Evolutionary conservation across 1,140 invertebrate genomes (phyloP), one percentile per base, ranked within the genome.

Genomic region (Drosophila rhopaloa): DNA sequence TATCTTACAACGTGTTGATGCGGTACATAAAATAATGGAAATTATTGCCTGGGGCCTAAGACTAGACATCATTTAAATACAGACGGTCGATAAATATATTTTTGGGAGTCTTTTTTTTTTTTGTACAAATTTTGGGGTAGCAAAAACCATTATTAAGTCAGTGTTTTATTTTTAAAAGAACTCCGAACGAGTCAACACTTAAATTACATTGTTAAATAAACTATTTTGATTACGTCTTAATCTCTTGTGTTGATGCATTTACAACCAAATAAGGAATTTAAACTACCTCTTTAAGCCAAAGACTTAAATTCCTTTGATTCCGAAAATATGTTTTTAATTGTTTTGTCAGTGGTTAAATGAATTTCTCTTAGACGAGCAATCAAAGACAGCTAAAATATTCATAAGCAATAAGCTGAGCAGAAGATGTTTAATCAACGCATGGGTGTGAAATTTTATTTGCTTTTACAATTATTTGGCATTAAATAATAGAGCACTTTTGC

Each of bases 1-100:
- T 82, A 76, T 82, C 77, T 76, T 76, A 82, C 83, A 88, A 82
- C 79, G 83, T 85, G 82, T 86, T 86, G 82, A 86, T 86, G 83
- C 76, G 82, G 61, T 73, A 82, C 82, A 88, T 79, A 82, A 78
- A 27, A 38, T 37, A 38, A n/a, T 38, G 35, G 11, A 46, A 56
- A 46, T 41, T 46, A 72, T 62, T 48, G 41, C 56, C 35, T 38
- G 32, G 37, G 50, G 16, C 55, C 10, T 8, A 46, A 10, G 32
- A 44, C 40, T 32, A 53, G 48, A 40, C 13, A 9, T 9, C 14
- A 56, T 27, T 55, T n/a, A 51, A 51, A 43, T 57, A 38, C 40
- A 19, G 61, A 29, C 53, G 13, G 44, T 29, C 3, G 9, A 27
- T 13, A 29, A 53, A 29, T 19, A 27, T 40, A 40, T 46, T 29